Evolutionary conservation across 1,140 invertebrate genomes (phyloP).

Genomic region (Drosophila setifemur): DNA sequence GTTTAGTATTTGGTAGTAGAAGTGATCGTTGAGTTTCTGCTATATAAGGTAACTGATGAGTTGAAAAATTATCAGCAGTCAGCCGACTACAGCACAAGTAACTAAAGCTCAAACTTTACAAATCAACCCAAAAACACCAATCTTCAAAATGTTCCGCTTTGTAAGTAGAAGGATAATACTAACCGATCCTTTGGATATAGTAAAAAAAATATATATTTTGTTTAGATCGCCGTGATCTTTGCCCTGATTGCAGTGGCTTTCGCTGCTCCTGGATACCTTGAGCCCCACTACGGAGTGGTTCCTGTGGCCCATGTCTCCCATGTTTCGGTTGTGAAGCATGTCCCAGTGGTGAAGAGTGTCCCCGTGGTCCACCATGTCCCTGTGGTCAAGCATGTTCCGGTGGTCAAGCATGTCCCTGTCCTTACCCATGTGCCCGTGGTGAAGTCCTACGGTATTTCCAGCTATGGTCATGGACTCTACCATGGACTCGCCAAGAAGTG

Average conservation of each 20-base stretch:
- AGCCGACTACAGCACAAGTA: background rate
- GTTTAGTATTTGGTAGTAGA: constrained; percentile 5
- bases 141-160: constrained; percentile 37
- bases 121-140: background rate
- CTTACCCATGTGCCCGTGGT: constrained; percentile 32
- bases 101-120: background rate
- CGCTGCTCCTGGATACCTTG: constrained; percentile 39
- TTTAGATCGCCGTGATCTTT: constrained; percentile 27
- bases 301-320: too few relatives aligned
- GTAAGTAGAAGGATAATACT: constrained; percentile 20
- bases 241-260: constrained; percentile 21
- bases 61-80: constrained; percentile 32
- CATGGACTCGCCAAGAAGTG: background rate
- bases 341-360: constrained; percentile 15
- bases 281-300: constrained; percentile 24
- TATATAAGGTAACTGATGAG: constrained; percentile 2
- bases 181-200: background rate
- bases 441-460: constrained; percentile 25
- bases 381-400: background rate
- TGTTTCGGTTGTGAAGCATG: constrained; percentile 34
- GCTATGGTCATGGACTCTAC: constrained; percentile 37
- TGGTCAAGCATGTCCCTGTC: constrained; percentile 1
- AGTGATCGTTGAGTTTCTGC: background rate
- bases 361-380: constrained; percentile 19
- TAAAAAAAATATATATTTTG: background rate